Conservation (phyloP, 2,888 invertebrate species). For the Anagyrus pseudococci region DNA sequence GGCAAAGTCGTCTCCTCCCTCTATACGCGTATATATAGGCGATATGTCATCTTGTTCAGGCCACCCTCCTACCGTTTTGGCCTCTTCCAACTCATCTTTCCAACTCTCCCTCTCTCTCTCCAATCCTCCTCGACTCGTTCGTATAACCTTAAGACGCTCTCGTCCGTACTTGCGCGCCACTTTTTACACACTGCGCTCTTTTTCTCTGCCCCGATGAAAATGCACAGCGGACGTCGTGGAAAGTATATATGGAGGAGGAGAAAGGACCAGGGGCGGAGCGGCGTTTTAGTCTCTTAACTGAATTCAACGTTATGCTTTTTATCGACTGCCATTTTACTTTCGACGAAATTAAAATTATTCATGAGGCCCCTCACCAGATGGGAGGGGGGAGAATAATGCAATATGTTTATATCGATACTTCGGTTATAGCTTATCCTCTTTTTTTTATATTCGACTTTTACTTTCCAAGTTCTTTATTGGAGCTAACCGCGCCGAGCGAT, state of each 20-base stretch:
- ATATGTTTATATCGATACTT: background rate
- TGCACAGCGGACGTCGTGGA: too few species aligned
- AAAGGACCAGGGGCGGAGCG: too few species aligned
- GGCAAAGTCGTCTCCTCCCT: too few species aligned
- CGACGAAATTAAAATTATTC: constrained; percentile 2
- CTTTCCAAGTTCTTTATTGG: too few species aligned
- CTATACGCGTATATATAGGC: background rate
- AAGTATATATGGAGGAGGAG: too few species aligned
- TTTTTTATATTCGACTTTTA: too few species aligned
- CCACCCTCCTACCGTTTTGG: too few species aligned
- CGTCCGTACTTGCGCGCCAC: background rate
- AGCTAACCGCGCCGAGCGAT: too few species aligned
- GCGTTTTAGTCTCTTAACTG: background rate
- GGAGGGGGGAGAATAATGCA: background rate
- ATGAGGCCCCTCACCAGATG: background rate
- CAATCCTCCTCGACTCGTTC: too few species aligned
- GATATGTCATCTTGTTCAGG: background rate
- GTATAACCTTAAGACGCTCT: background rate
- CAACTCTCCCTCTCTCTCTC: too few species aligned
- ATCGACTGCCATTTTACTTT: constrained; percentile 1
- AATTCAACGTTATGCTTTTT: background rate
- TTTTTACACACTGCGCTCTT: background rate
- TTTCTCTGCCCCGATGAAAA: background rate
- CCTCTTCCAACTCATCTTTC: too few species aligned
- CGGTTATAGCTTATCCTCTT: too few species aligned